Evolutionary conservation across 2,888 invertebrate genomes (phyloP).

Genomic region (Bursaphelenchus okinawaensis): DNA sequence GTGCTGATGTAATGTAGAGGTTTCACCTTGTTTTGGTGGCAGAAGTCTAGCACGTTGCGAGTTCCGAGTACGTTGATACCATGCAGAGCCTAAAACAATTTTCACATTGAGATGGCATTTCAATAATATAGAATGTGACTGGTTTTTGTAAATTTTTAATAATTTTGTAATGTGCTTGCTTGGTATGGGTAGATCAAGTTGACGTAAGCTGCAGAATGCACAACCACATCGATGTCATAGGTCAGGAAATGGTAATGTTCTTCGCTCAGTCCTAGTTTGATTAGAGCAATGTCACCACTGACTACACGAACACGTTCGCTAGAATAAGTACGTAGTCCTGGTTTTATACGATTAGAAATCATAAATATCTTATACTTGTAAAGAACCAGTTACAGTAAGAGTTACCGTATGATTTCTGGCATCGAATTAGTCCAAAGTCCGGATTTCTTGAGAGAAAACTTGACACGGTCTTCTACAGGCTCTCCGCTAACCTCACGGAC

Average conservation of each 20-base stretch:
- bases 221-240: constrained; percentile 59
- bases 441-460: constrained; percentile 51
- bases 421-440: constrained; percentile 38
- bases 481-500: constrained; percentile 57
- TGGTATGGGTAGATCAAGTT: constrained; percentile 61
- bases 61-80: constrained; percentile 60
- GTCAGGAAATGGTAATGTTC: constrained; percentile 59
- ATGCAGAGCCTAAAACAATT: constrained; percentile 57
- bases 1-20: constrained; percentile 60
- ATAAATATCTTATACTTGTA: no score
- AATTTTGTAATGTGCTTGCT: constrained; percentile 34
- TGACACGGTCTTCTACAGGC: constrained; percentile 47
- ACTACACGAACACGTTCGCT: constrained; percentile 55
- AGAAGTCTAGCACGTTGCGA: constrained; percentile 59
- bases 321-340: constrained; percentile 11
- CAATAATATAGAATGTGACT: background rate
- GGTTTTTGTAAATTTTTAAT: constrained; percentile 1
- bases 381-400: background rate
- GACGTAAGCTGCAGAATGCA: constrained; percentile 60
- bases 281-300: constrained; percentile 59
- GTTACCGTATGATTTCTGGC: constrained; percentile 8
- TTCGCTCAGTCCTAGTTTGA: constrained; percentile 59
- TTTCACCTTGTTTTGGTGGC: constrained; percentile 60
- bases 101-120: background rate
- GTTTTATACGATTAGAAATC: no score